Evolutionary conservation across 2,888 invertebrate species (phyloP).

Genomic region (Clistopyga incitator): DNA sequence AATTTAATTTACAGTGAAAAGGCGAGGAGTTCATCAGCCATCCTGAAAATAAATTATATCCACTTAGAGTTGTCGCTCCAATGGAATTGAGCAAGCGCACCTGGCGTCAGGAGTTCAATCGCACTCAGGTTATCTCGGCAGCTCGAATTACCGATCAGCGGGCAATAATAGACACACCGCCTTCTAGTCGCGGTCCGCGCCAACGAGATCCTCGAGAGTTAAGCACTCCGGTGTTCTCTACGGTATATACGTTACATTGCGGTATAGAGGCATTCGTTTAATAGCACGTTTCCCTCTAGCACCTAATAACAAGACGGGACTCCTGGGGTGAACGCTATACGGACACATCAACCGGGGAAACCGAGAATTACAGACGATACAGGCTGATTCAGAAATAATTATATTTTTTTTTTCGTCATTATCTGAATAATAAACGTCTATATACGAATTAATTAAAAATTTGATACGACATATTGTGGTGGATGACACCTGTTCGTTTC

Average conservation of each 20-base stretch:
- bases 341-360: slow-evolving; percentile 34
- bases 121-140: slow-evolving; percentile 27
- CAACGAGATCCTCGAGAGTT: slow-evolving; percentile 42
- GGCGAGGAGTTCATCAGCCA: slow-evolving; percentile 39
- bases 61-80: slow-evolving; percentile 13
- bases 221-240: slow-evolving; percentile 8
- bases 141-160: slow-evolving; percentile 51
- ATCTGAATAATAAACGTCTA: too few species aligned
- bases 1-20: neutral
- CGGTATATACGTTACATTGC: neutral
- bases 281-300: slow-evolving; percentile 70
- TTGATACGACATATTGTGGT: too few species aligned
- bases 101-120: slow-evolving; percentile 11
- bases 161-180: slow-evolving; percentile 61
- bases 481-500: too few species aligned
- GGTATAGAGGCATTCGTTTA: slow-evolving; percentile 57
- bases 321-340: slow-evolving; percentile 38
- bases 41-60: slow-evolving; percentile 39
- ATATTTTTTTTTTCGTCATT: too few species aligned
- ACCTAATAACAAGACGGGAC: slow-evolving; percentile 70
- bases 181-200: slow-evolving; percentile 10
- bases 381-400: too few species aligned
- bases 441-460: too few species aligned
- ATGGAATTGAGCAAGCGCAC: slow-evolving; percentile 60
- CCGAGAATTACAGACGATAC: neutral